Evolutionary conservation across 1,140 invertebrate species (phyloP).

Genomic region (Nasonia giraulti): DNA sequence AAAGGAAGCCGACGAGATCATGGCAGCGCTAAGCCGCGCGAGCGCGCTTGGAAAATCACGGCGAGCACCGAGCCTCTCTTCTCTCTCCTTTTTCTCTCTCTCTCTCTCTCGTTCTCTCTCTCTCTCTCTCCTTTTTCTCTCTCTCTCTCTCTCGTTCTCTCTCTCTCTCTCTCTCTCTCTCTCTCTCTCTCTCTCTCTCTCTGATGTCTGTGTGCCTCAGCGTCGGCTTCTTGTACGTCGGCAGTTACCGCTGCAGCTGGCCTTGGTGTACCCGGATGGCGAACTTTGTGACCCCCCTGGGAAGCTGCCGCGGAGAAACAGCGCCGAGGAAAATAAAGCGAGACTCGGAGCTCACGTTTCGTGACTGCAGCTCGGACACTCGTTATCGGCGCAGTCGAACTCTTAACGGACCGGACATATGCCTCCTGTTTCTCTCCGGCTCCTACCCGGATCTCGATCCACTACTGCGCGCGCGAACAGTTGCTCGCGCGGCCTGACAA

Average conservation of each 20-base stretch:
- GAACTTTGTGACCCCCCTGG: constrained; percentile 59
- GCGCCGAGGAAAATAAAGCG: constrained; percentile 11
- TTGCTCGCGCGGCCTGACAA: constrained; percentile 8
- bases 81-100: not conserved
- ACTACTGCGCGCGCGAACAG: not conserved
- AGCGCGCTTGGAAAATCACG: constrained; percentile 28
- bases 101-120: no score
- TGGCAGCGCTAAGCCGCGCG: not conserved
- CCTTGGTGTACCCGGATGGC: constrained; percentile 50
- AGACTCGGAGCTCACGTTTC: constrained; percentile 43
- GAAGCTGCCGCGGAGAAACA: constrained; percentile 41
- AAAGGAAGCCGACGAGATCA: constrained; percentile 18
- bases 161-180: not conserved
- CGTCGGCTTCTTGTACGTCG: constrained; percentile 11
- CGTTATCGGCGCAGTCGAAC: constrained; percentile 53
- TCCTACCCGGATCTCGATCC: not conserved
- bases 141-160: not conserved
- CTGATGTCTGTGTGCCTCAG: not conserved
- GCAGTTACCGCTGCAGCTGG: constrained; percentile 50
- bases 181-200: not conserved
- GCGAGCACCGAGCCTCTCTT: not conserved
- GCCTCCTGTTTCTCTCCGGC: constrained; percentile 36
- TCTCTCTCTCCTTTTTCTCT: not conserved
- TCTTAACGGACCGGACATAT: constrained; percentile 26
- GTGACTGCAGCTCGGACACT: constrained; percentile 50